A percentile compares a stretch with the other conserved stretches of the same genome.
phyloP scores from a whole-genome alignment of 2,113 vertebrate species.

The Nyctibius bracteatus region DNA sequence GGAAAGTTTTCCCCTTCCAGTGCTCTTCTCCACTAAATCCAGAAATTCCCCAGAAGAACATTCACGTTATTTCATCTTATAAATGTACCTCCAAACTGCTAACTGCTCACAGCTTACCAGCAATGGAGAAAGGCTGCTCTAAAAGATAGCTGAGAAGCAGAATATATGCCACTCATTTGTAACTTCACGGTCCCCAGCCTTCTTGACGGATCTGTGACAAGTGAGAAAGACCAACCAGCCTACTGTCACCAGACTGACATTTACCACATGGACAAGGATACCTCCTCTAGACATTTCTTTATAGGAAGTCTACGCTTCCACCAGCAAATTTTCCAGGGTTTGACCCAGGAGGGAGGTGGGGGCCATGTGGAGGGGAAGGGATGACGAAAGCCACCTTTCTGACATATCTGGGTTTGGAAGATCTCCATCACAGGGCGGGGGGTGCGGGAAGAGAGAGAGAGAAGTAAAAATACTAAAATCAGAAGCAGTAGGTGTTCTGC shows the following conservation, averaged over 20 bases:
- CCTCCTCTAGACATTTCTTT: background rate
- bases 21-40: background rate
- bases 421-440: background rate
- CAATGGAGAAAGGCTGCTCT: background rate
- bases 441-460: background rate
- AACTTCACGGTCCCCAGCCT: background rate
- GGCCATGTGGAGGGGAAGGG: rapidly evolving
- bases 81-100: background rate
- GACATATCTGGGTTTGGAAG: background rate
- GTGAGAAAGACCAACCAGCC: background rate
- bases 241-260: background rate
- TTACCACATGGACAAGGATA: background rate
- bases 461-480: background rate
- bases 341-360: background rate
- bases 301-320: background rate
- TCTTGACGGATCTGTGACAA: background rate
- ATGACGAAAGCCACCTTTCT: background rate
- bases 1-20: background rate
- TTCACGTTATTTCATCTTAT: background rate
- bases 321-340: background rate
- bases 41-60: background rate
- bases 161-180: background rate
- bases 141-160: background rate
- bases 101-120: background rate
- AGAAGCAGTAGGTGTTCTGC: background rate